Evolutionary conservation across 1,140 invertebrate genomes (phyloP), one percentile per base, ranked within the genome.

Genomic region (Colletes gigas): DNA sequence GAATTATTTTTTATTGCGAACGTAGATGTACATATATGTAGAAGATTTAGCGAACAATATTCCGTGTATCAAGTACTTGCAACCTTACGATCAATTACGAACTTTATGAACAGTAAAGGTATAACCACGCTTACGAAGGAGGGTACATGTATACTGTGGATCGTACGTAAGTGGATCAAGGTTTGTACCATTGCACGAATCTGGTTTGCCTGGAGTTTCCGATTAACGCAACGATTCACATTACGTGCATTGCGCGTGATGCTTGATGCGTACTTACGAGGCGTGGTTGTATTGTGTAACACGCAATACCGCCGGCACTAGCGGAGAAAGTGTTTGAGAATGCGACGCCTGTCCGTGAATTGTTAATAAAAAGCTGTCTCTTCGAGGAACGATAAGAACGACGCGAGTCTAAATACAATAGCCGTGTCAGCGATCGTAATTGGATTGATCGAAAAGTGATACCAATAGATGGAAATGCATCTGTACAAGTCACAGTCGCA

Each of bases 131-230:
- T 57, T 19, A 71, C 69, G 74, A 72, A 83, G 80, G 71, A 81
- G 62, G 30, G 30, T 30, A 30, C 30, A 30, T 74, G 80, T 78
- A 82, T 69, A 82, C 72, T 67, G 71, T 67, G 71, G 78, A 76
- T 62, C 15, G 70, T 87, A 91, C 15, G 70, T 87, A 91, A 90
- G 89, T 91, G 73, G 90, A 88, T 91, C 90, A 91, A 91, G 90
- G 90, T 91, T 89, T 80, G 78, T 69, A 63, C 68, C 78, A 78
- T 89, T 87, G 87, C 72, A 79, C 81, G 78, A 88, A 91, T 89
- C 85, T 88, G 89, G 89, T 88, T 67, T 72, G 86, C 80, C 71
- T 67, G 85, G 83, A 80, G 84, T 90, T 86, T 50, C 62, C 71
- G 71, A 74, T 55, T 81, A 86, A 81, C 84, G 86, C 82, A 85